Percentiles rank a stretch among this genome's conserved stretches.
phyloP scores from a whole-genome alignment of 2,797 vertebrate species.

The Podargus strigoides region DNA sequence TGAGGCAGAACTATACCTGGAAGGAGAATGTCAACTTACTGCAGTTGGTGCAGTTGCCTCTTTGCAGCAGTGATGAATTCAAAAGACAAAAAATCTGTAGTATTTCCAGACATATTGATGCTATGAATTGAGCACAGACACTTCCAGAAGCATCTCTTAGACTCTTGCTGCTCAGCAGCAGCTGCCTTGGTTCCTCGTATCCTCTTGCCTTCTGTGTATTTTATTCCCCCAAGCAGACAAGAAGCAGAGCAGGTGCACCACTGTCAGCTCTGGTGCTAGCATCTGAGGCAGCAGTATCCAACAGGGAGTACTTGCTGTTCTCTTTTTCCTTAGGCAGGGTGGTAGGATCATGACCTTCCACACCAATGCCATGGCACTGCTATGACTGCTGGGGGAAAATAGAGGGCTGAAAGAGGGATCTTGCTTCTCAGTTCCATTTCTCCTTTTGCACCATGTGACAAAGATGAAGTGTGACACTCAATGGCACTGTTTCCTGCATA shows the following conservation, averaged over 20 bases:
- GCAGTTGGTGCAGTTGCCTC: not conserved
- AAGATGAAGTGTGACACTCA: constrained; percentile 26
- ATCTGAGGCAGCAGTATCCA: not conserved
- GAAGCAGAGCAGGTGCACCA: constrained; percentile 37
- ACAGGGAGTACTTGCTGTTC: not conserved
- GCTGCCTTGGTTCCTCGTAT: not conserved
- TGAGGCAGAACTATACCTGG: not conserved
- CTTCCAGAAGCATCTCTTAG: not conserved
- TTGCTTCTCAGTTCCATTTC: constrained; percentile 11
- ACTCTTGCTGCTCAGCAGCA: not conserved
- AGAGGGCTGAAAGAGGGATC: not conserved
- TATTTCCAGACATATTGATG: not conserved
- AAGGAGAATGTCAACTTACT: not conserved
- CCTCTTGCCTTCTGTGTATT: not conserved
- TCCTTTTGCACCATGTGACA: not conserved
- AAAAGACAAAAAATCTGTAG: not conserved
- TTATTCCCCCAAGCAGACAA: not conserved
- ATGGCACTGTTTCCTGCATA: not conserved
- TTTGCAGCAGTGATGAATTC: not conserved
- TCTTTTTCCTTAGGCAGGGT: not conserved
- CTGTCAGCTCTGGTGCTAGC: not conserved
- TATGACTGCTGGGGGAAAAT: not conserved
- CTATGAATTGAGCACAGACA: not conserved
- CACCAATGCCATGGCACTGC: not conserved
- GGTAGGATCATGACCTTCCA: not conserved